Conservation (phyloP, 1,140 invertebrate species). For the Fragariocoptes setiger region DNA sequence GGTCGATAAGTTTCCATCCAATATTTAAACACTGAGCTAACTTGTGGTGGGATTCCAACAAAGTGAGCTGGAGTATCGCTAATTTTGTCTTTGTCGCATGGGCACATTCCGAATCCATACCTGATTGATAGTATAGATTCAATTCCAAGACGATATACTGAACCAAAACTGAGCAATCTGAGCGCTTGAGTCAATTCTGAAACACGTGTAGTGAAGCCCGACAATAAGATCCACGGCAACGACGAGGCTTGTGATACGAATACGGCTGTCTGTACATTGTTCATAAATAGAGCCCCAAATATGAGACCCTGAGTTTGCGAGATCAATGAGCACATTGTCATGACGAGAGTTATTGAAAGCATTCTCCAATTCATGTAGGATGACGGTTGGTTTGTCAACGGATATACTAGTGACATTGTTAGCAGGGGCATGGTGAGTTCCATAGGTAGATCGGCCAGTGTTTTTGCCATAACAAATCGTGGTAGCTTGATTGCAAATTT, state of each 20-base stretch:
- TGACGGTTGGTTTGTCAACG: conserved; percentile 67
- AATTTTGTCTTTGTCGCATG: background rate
- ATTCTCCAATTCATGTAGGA: conserved; percentile 27
- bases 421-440: conserved; percentile 61
- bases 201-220: conserved; percentile 70
- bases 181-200: conserved; percentile 63
- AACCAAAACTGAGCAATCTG: conserved; percentile 55
- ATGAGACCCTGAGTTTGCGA: conserved; percentile 66
- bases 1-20: background rate
- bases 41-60: background rate
- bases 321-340: conserved; percentile 55
- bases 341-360: conserved; percentile 51
- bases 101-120: conserved; percentile 34
- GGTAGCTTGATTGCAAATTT: too few species aligned
- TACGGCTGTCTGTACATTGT: conserved; percentile 24
- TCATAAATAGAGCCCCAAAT: conserved; percentile 32
- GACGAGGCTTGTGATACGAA: conserved; percentile 60
- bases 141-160: conserved; percentile 64
- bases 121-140: conserved; percentile 61
- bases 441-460: conserved; percentile 71
- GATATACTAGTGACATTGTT: conserved; percentile 71
- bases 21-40: background rate
- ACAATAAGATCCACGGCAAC: conserved; percentile 53
- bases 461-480: conserved; percentile 77
- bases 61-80: background rate